Evolutionary conservation across 2,797 vertebrate species (phyloP).

Genomic region (Hylomyscus alleni): DNA sequence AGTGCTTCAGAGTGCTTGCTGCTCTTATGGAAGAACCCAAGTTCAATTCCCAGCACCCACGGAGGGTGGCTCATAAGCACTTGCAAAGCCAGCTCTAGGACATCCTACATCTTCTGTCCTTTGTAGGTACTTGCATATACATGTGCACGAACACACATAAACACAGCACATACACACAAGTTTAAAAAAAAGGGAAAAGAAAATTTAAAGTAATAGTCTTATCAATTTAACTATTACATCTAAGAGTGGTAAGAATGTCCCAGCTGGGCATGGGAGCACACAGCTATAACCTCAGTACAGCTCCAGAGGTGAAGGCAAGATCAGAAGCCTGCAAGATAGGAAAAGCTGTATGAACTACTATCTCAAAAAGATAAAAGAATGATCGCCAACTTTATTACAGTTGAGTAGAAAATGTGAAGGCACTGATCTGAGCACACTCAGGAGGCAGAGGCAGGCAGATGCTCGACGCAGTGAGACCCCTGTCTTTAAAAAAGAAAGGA

Average conservation of each 20-base stretch:
- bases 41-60: background rate
- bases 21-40: background rate
- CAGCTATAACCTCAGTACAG: background rate
- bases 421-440: background rate
- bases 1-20: background rate
- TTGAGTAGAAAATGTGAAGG: conserved; percentile 13
- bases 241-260: conserved; percentile 1
- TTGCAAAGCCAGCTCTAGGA: background rate
- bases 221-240: background rate
- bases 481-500: background rate
- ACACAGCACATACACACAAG: background rate
- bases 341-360: background rate
- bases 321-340: background rate
- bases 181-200: background rate
- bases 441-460: background rate
- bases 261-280: background rate
- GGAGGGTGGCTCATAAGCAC: background rate
- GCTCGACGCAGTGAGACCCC: too few species aligned
- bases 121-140: background rate
- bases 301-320: background rate
- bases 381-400: background rate
- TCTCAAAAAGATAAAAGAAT: background rate
- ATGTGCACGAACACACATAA: background rate
- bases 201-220: background rate
- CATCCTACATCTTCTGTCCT: background rate